Evolutionary conservation across 64 coral and sea anemone species (phyloP), one percentile per base, ranked within the genome.

Genomic region (Montipora sp.): DNA sequence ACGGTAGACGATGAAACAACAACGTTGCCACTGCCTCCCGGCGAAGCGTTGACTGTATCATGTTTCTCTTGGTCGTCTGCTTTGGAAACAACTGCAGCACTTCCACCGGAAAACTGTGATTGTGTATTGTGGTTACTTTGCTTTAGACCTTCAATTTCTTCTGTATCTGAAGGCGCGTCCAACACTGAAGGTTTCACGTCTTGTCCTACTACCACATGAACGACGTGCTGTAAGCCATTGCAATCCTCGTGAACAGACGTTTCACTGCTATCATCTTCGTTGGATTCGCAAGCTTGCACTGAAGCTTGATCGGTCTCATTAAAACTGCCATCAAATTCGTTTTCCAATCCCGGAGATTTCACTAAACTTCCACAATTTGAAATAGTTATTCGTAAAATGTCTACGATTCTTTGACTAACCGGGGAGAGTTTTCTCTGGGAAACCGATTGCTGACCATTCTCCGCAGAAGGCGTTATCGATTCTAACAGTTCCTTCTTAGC

Each of bases 321-420:
- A 71, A 58, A 57, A 81, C 48, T 58, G 67, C n/a, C 24, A 23
- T 78, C 77, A 8, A 78, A 67, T 7, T 58, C 20, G 21, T 66
- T 18, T 19, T 50, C 21, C 10, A 60, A 19, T 4, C 68, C 79
- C 6, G 53, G 87, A 77, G 87, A 47, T 6, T 18, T 65, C 53
- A 53, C 20, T 3, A 49, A 15, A 49, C 44, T 78, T 2, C 65
- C 70, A 8, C 48, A 74, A 50, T 71, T 83, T 73, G 89, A 22
- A 10, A 47, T 16, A 61, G 57, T 77, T 77, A 84, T 83, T 45
- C 82, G 15, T 46, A 85, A 70, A 71, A 85, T 85, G 48, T 83
- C 71, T 75, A 92, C 74, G 57, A 92, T 92, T 24, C 72, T 76
- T 47, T 92, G 80, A 77, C 90, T 92, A 14, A 84, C 90, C 20